Evolutionary conservation across 2,888 invertebrate species (phyloP).

Genomic region (Junonia oenone): DNA sequence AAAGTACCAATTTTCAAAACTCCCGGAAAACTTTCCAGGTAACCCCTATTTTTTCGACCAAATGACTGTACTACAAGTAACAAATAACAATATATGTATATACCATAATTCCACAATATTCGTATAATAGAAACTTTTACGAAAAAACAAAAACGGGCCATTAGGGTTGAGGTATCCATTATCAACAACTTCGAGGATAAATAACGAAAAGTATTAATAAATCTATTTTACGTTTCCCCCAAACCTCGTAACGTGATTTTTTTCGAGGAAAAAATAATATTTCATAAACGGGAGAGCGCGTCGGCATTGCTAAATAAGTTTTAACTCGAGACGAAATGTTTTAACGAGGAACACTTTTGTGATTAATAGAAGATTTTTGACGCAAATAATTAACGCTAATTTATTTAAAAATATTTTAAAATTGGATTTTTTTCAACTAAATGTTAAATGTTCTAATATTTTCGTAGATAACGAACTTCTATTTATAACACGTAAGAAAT

Average conservation of each 20-base stretch:
- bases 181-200: slow-evolving; percentile 18
- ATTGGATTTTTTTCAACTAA: neutral
- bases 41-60: too few species aligned
- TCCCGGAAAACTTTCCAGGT: too few species aligned
- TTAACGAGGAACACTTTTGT: slow-evolving; percentile 2
- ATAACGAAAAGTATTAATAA: slow-evolving; percentile 24
- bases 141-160: slow-evolving; percentile 8
- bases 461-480: neutral
- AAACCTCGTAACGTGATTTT: slow-evolving; percentile 1
- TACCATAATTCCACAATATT: neutral
- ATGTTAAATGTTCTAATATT: neutral
- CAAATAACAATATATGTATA: neutral
- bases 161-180: slow-evolving; percentile 15
- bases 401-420: neutral
- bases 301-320: neutral
- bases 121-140: neutral
- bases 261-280: slow-evolving; percentile 8
- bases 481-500: neutral
- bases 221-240: slow-evolving; percentile 17
- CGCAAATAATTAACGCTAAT: neutral
- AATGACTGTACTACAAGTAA: too few species aligned
- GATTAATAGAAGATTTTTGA: neutral
- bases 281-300: neutral
- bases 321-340: neutral
- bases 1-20: too few species aligned